Evolutionary conservation across 2,888 invertebrate genomes (phyloP).

Genomic region (Saturnia pavonia): DNA sequence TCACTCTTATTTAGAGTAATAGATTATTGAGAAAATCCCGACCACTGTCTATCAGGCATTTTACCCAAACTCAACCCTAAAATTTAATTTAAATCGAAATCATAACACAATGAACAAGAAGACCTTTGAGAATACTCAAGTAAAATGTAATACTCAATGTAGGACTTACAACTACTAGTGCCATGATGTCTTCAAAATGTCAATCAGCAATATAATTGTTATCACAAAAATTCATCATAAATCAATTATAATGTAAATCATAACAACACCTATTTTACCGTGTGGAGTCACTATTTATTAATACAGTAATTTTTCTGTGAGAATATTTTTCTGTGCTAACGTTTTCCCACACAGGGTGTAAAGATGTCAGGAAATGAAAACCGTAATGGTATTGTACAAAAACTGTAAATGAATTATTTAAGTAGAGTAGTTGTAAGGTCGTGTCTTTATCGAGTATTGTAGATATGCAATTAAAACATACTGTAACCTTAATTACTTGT

Average conservation of each 20-base stretch:
- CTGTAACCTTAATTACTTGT: neutral
- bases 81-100: too few relatives aligned
- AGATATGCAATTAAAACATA: neutral
- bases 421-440: constrained; percentile 34
- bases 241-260: neutral
- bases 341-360: constrained; percentile 28
- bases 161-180: too few relatives aligned
- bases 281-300: neutral
- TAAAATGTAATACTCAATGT: too few relatives aligned
- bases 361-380: constrained; percentile 53
- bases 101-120: too few relatives aligned
- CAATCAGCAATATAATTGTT: neutral
- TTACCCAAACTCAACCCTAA: too few relatives aligned
- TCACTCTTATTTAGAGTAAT: too few relatives aligned
- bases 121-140: too few relatives aligned
- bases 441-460: neutral
- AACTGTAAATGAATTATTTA: constrained; percentile 51
- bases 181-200: too few relatives aligned
- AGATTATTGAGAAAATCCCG: too few relatives aligned
- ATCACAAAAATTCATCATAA: neutral
- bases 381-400: constrained; percentile 56
- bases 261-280: neutral
- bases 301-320: constrained; percentile 5
- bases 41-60: too few relatives aligned
- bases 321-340: constrained; percentile 10